Conservation (phyloP, 1,140 invertebrate genomes). For the Paramacrobiotus metropolitanus region DNA sequence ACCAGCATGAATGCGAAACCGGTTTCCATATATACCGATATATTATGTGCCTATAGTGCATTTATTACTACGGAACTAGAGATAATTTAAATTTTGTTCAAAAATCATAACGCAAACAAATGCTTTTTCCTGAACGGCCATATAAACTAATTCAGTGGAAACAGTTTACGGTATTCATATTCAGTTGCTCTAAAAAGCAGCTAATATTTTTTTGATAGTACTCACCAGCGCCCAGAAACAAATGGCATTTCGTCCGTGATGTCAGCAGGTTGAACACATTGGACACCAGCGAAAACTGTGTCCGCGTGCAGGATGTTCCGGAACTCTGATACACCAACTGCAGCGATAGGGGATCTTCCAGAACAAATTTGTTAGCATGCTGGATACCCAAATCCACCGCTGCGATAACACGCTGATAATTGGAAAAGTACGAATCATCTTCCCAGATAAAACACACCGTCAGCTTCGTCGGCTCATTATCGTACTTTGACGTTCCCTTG, state of each 20-base stretch:
- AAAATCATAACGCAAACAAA: too few species aligned
- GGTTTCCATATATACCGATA: too few species aligned
- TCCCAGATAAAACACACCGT: not conserved
- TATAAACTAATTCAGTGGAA: too few species aligned
- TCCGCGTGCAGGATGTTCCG: not conserved
- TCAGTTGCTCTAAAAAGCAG: too few species aligned
- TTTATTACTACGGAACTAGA: too few species aligned
- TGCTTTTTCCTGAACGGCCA: too few species aligned
- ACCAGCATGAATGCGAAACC: too few species aligned
- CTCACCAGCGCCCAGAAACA: not conserved
- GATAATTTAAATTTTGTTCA: too few species aligned
- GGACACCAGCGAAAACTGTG: not conserved
- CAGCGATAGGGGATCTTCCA: not conserved
- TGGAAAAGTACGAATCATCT: not conserved
- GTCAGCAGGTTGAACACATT: not conserved
- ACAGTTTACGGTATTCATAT: too few species aligned
- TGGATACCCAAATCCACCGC: not conserved
- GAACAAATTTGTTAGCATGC: not conserved
- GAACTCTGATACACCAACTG: not conserved
- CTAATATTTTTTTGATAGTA: not conserved
- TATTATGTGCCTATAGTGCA: too few species aligned
- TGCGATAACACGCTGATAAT: not conserved
- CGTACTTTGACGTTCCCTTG: too few species aligned
- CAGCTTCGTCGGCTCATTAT: too few species aligned
- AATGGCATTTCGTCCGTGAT: not conserved